phyloP scores from a whole-genome alignment of 2,888 invertebrate species.

The Nymphalis urticae region DNA sequence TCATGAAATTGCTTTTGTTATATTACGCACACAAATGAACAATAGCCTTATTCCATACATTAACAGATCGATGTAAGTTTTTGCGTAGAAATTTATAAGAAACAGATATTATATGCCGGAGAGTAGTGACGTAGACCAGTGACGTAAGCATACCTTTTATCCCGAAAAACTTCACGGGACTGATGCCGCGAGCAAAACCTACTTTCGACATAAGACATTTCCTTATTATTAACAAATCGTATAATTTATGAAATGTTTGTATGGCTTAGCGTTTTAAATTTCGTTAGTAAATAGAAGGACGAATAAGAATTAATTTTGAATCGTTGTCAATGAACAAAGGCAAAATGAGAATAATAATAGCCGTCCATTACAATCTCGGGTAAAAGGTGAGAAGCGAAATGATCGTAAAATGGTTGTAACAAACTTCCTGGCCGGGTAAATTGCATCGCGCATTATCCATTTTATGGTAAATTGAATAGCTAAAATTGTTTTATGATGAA shows the following conservation, averaged over 20 bases:
- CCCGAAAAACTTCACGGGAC: no score
- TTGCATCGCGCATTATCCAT: constrained; percentile 20
- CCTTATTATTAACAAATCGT: no score
- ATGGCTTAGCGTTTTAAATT: neutral
- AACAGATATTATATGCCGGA: no score
- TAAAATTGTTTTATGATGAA: constrained; percentile 12
- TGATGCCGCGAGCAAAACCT: no score
- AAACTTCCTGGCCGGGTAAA: constrained; percentile 20
- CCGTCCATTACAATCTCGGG: constrained; percentile 3
- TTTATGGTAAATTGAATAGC: constrained; percentile 9
- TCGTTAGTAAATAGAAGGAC: neutral
- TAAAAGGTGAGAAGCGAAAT: constrained; percentile 17
- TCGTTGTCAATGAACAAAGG: constrained; percentile 21
- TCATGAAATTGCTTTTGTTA: no score
- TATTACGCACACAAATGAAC: no score
- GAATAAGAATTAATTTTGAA: constrained; percentile 6
- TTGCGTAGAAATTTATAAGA: no score
- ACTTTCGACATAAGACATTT: no score
- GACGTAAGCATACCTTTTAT: no score
- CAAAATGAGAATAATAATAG: constrained; percentile 17
- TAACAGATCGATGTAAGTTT: no score
- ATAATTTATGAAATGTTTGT: neutral
- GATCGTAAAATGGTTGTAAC: constrained; percentile 13
- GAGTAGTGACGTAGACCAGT: no score
- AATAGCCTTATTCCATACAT: no score